Percentiles rank a stretch among this genome's conserved stretches.
These are phyloP conservation scores for Anolis apletophallus DNA, from an alignment of 2,797 vertebrate genomes.

Conservation along the genomic window DNA sequence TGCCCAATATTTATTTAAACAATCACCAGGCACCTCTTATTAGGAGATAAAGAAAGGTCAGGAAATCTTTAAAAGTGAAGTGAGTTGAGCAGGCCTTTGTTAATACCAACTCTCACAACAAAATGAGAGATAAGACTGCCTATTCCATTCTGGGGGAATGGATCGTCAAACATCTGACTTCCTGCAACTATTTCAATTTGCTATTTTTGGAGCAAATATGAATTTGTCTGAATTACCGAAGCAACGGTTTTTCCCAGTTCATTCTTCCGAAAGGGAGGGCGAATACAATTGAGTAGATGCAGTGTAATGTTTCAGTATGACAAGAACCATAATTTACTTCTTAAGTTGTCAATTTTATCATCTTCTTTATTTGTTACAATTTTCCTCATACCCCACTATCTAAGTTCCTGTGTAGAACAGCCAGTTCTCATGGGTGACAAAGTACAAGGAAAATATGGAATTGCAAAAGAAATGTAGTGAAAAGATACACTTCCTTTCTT, in stretches of 20 bases:
- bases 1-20: constrained; percentile 17
- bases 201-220: constrained; percentile 43
- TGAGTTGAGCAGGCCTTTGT: background rate
- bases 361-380: constrained; percentile 33
- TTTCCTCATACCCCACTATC: background rate
- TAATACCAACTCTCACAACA: constrained; percentile 6
- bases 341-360: constrained; percentile 56
- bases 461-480: constrained; percentile 40
- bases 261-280: constrained; percentile 17
- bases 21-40: background rate
- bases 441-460: constrained; percentile 15
- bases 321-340: constrained; percentile 59
- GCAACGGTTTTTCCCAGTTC: background rate
- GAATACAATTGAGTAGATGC: constrained; percentile 57
- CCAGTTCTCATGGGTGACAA: background rate
- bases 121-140: background rate
- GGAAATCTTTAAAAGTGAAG: background rate
- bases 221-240: constrained; percentile 42
- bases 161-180: constrained; percentile 36
- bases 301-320: constrained; percentile 62
- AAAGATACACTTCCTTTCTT: constrained; percentile 43
- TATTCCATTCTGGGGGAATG: background rate
- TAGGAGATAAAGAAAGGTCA: constrained; percentile 12
- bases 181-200: constrained; percentile 35
- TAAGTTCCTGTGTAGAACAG: constrained; percentile 10